Conservation (phyloP, 2,888 invertebrate genomes). For the Dermolepida albohirtum region DNA sequence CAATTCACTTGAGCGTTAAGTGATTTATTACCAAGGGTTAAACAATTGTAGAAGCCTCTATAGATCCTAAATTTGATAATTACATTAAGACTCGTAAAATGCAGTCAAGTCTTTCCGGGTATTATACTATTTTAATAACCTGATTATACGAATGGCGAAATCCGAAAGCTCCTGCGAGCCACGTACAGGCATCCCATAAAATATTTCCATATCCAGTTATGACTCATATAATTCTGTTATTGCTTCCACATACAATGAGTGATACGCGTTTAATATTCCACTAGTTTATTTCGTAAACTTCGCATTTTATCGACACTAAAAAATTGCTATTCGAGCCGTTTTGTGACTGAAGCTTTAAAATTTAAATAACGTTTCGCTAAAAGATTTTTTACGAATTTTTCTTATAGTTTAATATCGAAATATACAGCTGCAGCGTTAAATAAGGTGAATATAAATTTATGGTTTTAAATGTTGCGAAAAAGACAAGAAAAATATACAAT, state of each 20-base stretch:
- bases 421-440: background rate
- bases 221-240: slow-evolving; percentile 41
- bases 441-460: background rate
- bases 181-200: slow-evolving; percentile 46
- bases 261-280: slow-evolving; percentile 34
- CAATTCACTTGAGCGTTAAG: slow-evolving; percentile 37
- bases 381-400: slow-evolving; percentile 29
- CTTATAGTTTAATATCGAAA: slow-evolving; percentile 11
- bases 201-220: slow-evolving; percentile 44
- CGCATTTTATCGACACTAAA: slow-evolving; percentile 35
- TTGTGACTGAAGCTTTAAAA: slow-evolving; percentile 30
- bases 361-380: slow-evolving; percentile 31
- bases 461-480: too few species aligned
- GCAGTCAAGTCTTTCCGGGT: slow-evolving; percentile 47
- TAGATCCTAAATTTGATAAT: slow-evolving; percentile 48
- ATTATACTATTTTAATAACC: slow-evolving; percentile 48
- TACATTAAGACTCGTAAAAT: slow-evolving; percentile 48
- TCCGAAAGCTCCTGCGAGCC: slow-evolving; percentile 42
- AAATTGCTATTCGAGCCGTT: slow-evolving; percentile 19
- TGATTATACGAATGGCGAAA: slow-evolving; percentile 49
- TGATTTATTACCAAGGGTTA: slow-evolving; percentile 34
- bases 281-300: slow-evolving; percentile 35
- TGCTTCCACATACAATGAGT: slow-evolving; percentile 40
- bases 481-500: too few species aligned
- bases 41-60: slow-evolving; percentile 31